These are phyloP conservation scores for Lutjanus argentimaculatus DNA, from an alignment of 2,797 vertebrate species.

Conservation along the genomic window DNA sequence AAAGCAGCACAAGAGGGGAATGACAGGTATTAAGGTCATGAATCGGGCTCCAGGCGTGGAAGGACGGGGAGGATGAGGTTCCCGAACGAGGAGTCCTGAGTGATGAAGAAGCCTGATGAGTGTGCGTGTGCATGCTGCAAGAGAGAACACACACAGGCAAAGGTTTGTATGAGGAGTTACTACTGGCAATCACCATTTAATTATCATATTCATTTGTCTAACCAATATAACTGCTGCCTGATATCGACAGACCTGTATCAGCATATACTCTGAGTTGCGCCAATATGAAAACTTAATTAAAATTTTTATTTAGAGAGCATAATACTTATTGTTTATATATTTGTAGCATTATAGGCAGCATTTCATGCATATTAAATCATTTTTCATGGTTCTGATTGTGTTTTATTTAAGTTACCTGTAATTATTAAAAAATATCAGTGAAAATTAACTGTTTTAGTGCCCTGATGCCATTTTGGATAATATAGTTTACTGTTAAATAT, in stretches of 20 bases:
- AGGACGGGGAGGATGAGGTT: constrained; percentile 98
- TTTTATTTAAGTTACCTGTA: too few species aligned
- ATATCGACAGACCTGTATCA: background rate
- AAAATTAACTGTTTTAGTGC: too few species aligned
- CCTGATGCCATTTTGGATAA: too few species aligned
- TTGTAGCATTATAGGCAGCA: too few species aligned
- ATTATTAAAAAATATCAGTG: too few species aligned
- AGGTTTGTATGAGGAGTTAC: background rate
- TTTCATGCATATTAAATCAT: too few species aligned
- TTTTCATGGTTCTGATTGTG: too few species aligned
- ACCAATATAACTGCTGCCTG: background rate
- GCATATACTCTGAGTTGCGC: background rate
- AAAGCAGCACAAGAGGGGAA: background rate
- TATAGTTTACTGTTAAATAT: too few species aligned
- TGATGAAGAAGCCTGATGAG: constrained; percentile 98
- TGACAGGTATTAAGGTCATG: constrained; percentile 48
- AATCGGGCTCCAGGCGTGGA: constrained; percentile 93
- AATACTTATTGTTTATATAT: too few species aligned
- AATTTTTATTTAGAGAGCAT: too few species aligned
- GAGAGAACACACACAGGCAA: constrained; percentile 21
- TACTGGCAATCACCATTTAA: background rate
- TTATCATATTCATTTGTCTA: background rate
- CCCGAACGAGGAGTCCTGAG: constrained; percentile 97
- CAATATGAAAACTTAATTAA: too few species aligned
- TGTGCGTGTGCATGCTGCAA: constrained; percentile 96